Evolutionary conservation across 2,113 vertebrate species (phyloP).

Genomic region (Empidonax alnorum): DNA sequence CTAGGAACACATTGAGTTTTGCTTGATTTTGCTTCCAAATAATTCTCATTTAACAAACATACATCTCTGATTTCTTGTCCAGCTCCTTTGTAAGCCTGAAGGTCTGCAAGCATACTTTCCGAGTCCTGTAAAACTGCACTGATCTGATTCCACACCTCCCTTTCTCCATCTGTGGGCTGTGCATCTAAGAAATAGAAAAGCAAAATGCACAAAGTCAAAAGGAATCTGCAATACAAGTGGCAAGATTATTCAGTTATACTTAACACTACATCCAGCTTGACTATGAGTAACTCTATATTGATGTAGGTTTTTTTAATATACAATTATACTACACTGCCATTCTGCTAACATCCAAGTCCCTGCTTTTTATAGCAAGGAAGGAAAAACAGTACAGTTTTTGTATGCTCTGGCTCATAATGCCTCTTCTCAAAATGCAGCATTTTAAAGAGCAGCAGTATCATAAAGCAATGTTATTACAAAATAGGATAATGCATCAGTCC

Average conservation of each 20-base stretch:
- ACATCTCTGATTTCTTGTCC: constrained; percentile 98
- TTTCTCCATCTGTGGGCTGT: constrained; percentile 93
- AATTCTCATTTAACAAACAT: constrained; percentile 57
- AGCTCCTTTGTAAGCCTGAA: constrained; percentile 97
- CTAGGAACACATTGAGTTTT: not conserved
- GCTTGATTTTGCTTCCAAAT: not conserved
- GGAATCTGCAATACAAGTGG: not conserved
- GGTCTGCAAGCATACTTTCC: constrained; percentile 90
- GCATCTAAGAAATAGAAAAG: constrained; percentile 83
- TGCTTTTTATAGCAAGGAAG: not conserved
- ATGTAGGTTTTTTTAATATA: not conserved
- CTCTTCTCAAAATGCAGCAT: not conserved
- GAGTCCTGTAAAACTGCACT: constrained; percentile 95
- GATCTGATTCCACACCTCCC: constrained; percentile 97
- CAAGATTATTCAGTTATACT: not conserved
- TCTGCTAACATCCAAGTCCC: not conserved
- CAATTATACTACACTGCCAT: not conserved
- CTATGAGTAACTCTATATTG: not conserved
- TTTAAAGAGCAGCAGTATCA: constrained; percentile 23
- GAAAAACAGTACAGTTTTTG: not conserved
- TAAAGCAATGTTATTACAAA: constrained; percentile 8
- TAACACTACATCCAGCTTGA: not conserved
- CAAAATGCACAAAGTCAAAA: not conserved
- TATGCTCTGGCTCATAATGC: not conserved
- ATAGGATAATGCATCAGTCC: not conserved